These are phyloP conservation scores for Pica pica DNA, from an alignment of 2,113 vertebrate genomes.

Conservation along the genomic window DNA sequence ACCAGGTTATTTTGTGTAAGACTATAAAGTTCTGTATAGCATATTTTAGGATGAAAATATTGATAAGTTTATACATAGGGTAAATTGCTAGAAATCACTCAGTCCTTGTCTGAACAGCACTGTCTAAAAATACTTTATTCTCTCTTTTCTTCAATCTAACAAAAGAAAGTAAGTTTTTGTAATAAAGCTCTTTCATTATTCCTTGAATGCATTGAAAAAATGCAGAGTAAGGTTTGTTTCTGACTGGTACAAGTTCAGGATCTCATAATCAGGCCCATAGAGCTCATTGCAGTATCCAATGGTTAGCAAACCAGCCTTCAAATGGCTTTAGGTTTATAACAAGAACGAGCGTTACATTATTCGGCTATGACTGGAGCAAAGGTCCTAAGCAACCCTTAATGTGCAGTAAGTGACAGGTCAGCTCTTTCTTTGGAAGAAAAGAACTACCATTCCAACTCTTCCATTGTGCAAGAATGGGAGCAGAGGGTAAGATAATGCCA, in stretches of 20 bases:
- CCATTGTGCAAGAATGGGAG: constrained; percentile 20
- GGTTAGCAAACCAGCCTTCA: neutral
- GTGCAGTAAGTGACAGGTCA: constrained; percentile 9
- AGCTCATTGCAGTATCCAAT: neutral
- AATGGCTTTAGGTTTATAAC: neutral
- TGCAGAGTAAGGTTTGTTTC: neutral
- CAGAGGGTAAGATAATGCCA: neutral
- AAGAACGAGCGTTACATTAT: neutral
- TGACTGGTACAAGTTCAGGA: neutral
- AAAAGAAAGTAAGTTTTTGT: neutral
- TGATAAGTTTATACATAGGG: neutral
- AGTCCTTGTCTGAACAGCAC: neutral
- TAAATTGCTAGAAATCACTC: neutral
- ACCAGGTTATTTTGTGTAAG: neutral
- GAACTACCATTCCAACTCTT: neutral
- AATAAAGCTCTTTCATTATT: neutral
- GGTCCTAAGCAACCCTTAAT: neutral
- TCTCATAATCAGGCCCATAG: neutral
- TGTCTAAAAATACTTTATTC: neutral
- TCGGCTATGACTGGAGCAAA: neutral
- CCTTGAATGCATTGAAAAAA: neutral
- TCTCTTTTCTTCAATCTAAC: neutral
- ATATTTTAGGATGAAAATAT: neutral
- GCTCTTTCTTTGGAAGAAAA: neutral
- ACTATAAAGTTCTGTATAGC: neutral